Evolutionary conservation across 1,140 invertebrate genomes (phyloP).

Genomic region (Grapholita molesta): DNA sequence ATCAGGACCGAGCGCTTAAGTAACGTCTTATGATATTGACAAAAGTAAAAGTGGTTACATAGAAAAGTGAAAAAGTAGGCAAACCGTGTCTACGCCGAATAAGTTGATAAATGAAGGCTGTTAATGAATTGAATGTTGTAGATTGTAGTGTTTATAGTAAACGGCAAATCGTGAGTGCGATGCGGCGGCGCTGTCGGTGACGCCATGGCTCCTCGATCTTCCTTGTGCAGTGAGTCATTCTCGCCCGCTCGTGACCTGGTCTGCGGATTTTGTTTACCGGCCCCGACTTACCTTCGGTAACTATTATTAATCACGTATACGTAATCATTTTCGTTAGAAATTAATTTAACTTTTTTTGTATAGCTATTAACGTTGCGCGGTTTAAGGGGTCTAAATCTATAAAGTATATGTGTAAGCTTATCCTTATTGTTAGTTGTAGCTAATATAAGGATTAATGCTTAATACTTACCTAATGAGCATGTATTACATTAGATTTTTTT

Average conservation of each 20-base stretch:
- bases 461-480: no score
- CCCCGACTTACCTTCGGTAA: constrained; percentile 54
- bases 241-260: constrained; percentile 59
- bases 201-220: constrained; percentile 68
- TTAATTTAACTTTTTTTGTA: constrained; percentile 15
- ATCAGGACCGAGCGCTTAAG: background rate
- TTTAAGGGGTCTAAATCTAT: no score
- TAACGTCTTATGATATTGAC: background rate
- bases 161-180: constrained; percentile 28
- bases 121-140: constrained; percentile 25
- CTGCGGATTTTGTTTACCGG: constrained; percentile 62
- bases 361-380: background rate
- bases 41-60: constrained; percentile 31
- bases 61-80: constrained; percentile 35
- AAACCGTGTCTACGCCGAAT: constrained; percentile 16
- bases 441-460: no score
- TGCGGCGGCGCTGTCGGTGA: constrained; percentile 38
- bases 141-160: constrained; percentile 29
- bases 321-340: constrained; percentile 49
- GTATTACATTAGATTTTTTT: no score
- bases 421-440: no score
- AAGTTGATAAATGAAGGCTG: constrained; percentile 15
- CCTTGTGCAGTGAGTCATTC: constrained; percentile 65
- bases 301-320: constrained; percentile 51
- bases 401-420: no score